Base-by-base conservation (phyloP, 2,888 invertebrate species). In the Theodoxus fluviatilis region DNA sequence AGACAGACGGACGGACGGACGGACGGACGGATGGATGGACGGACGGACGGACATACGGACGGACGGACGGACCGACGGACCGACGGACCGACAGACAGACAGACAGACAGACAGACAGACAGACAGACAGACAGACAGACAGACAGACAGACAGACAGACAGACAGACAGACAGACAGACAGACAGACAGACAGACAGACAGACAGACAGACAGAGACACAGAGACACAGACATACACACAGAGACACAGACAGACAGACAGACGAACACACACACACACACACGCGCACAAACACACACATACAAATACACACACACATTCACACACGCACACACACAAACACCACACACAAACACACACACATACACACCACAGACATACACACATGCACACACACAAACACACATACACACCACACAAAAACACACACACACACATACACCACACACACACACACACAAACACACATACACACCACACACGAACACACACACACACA, bases 371-470 rank as follows among this genome's bases (percentile, higher is more conserved):
- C 38, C n/a, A n/a, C n/a, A n/a, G n/a, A 65, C 40, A 65, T 40
- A 65, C 65, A 15, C 52, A 49, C 52, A 15, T 18, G 18, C 25
- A 2, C 25, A 28, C 33, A 6, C n/a, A 28, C 31, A 52, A 28
- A 25, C n/a, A 12, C 25, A 38, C 59, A 77, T 84, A 92, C 89
- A 52, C 22, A n/a, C n/a, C 52, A 52, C 52, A 65, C 22, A 65
- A 9, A 37, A 52, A 25, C 52, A 52, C 52, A 52, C 52, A 65
- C 22, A 65, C 28, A 37, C 28, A 65, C 40, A 52, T 25, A 52
- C 52, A 52, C 52, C 52, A 52, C 52, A 52, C 52, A 2, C 2
- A 2, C 52, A 52, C 52, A 52, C 52, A 52, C 52, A 52, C 52
- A 52, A n/a, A 52, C 52, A 52, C 2, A 2, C 52, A 52, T 2